Evolutionary conservation across 2,888 invertebrate genomes (phyloP).

Genomic region (Seira sanloemensis): DNA sequence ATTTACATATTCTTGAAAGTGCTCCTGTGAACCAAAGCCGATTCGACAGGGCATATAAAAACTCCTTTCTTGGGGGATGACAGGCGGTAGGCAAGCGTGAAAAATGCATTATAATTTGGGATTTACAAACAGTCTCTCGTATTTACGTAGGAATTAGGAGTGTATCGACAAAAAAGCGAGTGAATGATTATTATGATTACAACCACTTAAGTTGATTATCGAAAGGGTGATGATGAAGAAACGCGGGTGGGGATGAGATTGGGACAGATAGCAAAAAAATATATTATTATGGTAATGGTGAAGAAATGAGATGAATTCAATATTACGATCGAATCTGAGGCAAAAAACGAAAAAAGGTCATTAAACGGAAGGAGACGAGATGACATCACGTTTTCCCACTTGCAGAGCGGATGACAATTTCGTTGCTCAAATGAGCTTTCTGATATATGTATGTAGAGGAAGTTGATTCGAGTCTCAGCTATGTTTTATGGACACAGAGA

Average conservation of each 20-base stretch:
- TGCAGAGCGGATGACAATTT: too few relatives aligned
- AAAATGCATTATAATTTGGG: background rate
- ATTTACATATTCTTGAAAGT: too few relatives aligned
- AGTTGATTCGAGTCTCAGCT: too few relatives aligned
- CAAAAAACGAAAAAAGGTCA: background rate
- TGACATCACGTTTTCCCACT: background rate
- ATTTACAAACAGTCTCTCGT: background rate
- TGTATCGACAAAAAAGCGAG: background rate
- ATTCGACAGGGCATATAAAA: background rate
- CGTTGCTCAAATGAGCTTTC: too few relatives aligned
- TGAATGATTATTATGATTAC: slow-evolving; percentile 46
- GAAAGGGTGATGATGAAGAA: background rate
- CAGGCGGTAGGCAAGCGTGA: slow-evolving; percentile 15
- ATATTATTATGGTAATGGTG: background rate
- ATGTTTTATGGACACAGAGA: too few relatives aligned
- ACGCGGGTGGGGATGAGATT: background rate
- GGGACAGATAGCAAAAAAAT: background rate
- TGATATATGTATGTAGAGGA: too few relatives aligned
- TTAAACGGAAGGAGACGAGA: background rate
- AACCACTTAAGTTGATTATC: slow-evolving; percentile 36
- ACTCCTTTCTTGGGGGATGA: background rate
- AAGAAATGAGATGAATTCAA: background rate
- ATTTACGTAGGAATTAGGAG: slow-evolving; percentile 30
- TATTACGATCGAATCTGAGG: background rate
- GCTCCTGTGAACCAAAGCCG: too few relatives aligned